A percentile compares a stretch with the other conserved stretches of the same genome.
These are phyloP conservation scores for Empis livida DNA, from an alignment of 2,888 invertebrate genomes.

Conservation along the genomic window DNA sequence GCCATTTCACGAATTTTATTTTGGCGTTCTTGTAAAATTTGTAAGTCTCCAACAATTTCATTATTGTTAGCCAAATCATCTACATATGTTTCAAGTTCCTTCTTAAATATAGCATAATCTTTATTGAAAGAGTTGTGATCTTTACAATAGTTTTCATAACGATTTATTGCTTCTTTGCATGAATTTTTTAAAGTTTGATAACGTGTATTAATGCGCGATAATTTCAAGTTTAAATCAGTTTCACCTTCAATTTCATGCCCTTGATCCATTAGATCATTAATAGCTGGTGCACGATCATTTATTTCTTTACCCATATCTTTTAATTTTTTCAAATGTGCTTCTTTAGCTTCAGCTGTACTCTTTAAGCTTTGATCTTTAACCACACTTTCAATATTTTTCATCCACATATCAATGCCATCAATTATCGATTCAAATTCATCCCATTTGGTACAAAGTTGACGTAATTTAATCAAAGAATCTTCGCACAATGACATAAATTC, in stretches of 20 bases:
- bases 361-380: conserved; percentile 82
- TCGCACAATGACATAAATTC: conserved; percentile 58
- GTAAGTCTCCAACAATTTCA: conserved; percentile 75
- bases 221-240: conserved; percentile 56
- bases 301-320: conserved; percentile 60
- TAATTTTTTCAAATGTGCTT: conserved; percentile 62
- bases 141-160: conserved; percentile 71
- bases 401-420: conserved; percentile 69
- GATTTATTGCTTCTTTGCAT: conserved; percentile 68
- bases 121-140: conserved; percentile 74
- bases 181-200: conserved; percentile 71
- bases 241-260: conserved; percentile 62
- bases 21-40: conserved; percentile 69
- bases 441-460: conserved; percentile 66
- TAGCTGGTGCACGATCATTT: conserved; percentile 49
- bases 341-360: conserved; percentile 72
- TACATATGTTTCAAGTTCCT: conserved; percentile 60
- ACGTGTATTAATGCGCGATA: conserved; percentile 65
- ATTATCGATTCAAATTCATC: conserved; percentile 66
- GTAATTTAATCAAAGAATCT: conserved; percentile 57
- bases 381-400: conserved; percentile 70
- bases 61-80: conserved; percentile 57
- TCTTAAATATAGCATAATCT: conserved; percentile 57
- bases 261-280: conserved; percentile 52
- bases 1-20: conserved; percentile 66